Conservation (phyloP, 1,140 invertebrate species). For the Cyclina sinensis region DNA sequence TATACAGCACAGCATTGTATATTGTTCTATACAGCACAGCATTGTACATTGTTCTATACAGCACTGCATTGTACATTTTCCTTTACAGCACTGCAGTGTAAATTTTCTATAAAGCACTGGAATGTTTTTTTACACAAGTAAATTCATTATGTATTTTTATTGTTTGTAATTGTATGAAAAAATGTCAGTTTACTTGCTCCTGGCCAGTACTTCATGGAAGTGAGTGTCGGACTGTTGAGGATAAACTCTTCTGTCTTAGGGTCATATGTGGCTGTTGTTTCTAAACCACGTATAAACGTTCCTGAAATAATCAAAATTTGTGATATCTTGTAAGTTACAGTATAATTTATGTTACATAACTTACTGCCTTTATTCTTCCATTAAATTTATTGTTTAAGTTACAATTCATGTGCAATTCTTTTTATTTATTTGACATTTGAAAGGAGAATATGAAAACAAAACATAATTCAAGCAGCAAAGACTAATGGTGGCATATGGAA, state of each 20-base stretch:
- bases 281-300: conserved; percentile 95
- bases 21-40: neutral
- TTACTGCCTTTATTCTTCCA: no score
- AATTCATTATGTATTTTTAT: no score
- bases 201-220: conserved; percentile 98
- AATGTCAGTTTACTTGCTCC: conserved; percentile 92
- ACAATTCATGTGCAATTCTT: no score
- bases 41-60: conserved; percentile 27
- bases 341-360: no score
- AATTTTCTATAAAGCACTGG: no score
- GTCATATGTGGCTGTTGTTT: conserved; percentile 97
- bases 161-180: no score
- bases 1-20: no score
- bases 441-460: neutral
- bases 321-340: no score
- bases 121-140: no score
- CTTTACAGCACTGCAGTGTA: no score
- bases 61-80: neutral
- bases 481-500: no score
- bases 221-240: conserved; percentile 94
- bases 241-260: conserved; percentile 94
- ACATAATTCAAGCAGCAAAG: neutral
- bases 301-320: conserved; percentile 81
- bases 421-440: no score
- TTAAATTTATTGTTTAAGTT: neutral